phyloP scores from a whole-genome alignment of 2,113 vertebrate species.

The Bos taurus region ARS-UCD2.0 NC_037344.1:48311001-48311500 shows the following conservation, averaged over 20 bases:
- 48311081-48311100: fast-evolving
- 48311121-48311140: not conserved
- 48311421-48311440: not conserved
- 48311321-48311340: too few species aligned
- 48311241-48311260: not conserved
- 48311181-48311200: not conserved
- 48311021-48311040: not conserved
- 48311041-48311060: not conserved
- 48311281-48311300: too few species aligned
- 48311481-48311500: not conserved
- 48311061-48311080: not conserved
- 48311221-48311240: not conserved
- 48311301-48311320: fast-evolving
- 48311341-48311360: not conserved
- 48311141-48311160: too few species aligned
- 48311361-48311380: not conserved
- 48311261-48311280: too few species aligned
- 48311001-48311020: not conserved
- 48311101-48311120: too few species aligned
- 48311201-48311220: not conserved
- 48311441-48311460: not conserved
- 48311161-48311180: not conserved
- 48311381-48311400: not conserved
- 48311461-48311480: not conserved
- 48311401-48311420: not conserved